Conservation (phyloP, 2,888 invertebrate genomes). For the Philereme vetulata region DNA sequence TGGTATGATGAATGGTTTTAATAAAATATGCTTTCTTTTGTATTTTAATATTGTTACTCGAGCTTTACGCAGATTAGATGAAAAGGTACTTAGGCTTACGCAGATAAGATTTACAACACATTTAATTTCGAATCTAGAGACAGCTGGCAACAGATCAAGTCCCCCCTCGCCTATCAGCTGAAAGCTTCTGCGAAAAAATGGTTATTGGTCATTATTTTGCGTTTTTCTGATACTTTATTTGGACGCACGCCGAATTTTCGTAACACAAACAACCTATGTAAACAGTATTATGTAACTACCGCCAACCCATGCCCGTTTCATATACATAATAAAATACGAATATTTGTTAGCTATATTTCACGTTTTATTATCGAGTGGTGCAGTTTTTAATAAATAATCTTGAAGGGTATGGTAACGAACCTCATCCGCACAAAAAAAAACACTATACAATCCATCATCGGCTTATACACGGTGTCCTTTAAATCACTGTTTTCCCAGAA, state of each 20-base stretch:
- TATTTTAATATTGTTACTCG: not conserved
- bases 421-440: too few species aligned
- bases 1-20: not conserved
- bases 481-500: too few species aligned
- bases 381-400: too few species aligned
- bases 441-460: too few species aligned
- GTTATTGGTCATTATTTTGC: slow-evolving; percentile 27
- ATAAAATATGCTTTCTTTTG: not conserved
- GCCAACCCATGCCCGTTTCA: slow-evolving; percentile 8
- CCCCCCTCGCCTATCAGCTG: slow-evolving; percentile 21
- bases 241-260: slow-evolving; percentile 24
- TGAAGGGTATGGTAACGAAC: too few species aligned
- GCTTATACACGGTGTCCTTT: too few species aligned
- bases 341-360: slow-evolving; percentile 7
- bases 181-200: slow-evolving; percentile 23
- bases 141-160: slow-evolving; percentile 25
- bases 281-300: slow-evolving; percentile 24
- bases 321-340: slow-evolving; percentile 20
- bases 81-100: too few species aligned
- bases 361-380: not conserved
- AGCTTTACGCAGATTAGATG: too few species aligned
- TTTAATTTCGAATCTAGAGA: slow-evolving; percentile 13
- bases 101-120: not conserved
- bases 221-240: slow-evolving; percentile 29
- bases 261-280: slow-evolving; percentile 29